Evolutionary conservation across 2,888 invertebrate species (phyloP).

Genomic region (Nymphalis polychloros): DNA sequence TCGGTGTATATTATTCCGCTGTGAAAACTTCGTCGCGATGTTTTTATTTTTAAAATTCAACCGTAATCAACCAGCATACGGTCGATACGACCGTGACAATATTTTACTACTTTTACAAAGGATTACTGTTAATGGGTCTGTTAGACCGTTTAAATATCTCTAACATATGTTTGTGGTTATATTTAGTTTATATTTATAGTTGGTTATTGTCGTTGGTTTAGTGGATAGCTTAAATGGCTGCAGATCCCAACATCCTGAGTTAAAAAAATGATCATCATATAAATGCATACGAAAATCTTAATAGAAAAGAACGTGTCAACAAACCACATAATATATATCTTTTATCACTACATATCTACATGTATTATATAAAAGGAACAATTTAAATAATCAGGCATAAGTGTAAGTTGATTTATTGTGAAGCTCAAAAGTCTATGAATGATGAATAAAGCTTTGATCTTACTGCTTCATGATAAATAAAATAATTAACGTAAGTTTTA

Average conservation of each 20-base stretch:
- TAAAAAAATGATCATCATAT: too few species aligned
- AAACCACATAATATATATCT: too few species aligned
- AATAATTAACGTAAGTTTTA: not conserved
- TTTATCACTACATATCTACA: too few species aligned
- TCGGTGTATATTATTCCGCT: conserved; percentile 49
- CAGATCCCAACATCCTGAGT: too few species aligned
- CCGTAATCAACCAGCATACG: conserved; percentile 45
- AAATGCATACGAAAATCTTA: too few species aligned
- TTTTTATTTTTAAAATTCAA: conserved; percentile 50
- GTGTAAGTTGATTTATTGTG: too few species aligned
- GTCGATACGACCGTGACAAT: conserved; percentile 40
- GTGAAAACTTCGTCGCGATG: conserved; percentile 60
- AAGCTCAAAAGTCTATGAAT: too few species aligned
- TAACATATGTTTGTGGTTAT: conserved; percentile 62
- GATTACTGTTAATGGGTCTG: conserved; percentile 68
- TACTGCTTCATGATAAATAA: not conserved
- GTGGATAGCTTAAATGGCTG: not conserved
- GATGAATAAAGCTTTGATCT: too few species aligned
- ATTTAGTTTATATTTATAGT: conserved; percentile 19
- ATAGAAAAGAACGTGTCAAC: too few species aligned
- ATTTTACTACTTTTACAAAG: conserved; percentile 58
- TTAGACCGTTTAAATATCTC: conserved; percentile 45
- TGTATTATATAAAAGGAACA: too few species aligned
- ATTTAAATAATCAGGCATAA: too few species aligned
- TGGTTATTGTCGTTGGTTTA: not conserved